Evolutionary conservation across 2,113 vertebrate species (phyloP).

Genomic region (Datnioides undecimradiatus): DNA sequence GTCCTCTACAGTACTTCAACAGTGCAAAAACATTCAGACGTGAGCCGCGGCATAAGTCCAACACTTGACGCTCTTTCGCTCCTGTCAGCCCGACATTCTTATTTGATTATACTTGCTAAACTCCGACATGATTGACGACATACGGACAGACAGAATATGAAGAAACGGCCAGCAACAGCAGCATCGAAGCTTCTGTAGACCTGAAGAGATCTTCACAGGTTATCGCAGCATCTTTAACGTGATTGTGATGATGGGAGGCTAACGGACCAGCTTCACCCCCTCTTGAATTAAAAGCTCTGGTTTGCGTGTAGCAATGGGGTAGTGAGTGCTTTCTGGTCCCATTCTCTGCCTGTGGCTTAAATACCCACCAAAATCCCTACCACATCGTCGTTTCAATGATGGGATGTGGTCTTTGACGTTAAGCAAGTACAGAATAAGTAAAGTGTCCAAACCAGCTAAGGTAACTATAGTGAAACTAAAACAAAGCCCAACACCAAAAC

Average conservation of each 20-base stretch:
- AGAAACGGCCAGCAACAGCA: constrained; percentile 23
- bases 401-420: constrained; percentile 25
- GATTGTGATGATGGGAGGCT: constrained; percentile 32
- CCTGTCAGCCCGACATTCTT: constrained; percentile 68
- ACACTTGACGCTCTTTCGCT: constrained; percentile 37
- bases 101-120: constrained; percentile 60
- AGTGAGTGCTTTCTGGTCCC: constrained; percentile 18
- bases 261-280: neutral
- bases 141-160: constrained; percentile 26
- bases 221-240: constrained; percentile 40
- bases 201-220: constrained; percentile 37
- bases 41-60: constrained; percentile 21
- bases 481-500: constrained; percentile 20
- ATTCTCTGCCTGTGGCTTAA: neutral
- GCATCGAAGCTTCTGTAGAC: constrained; percentile 23
- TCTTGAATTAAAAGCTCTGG: constrained; percentile 35
- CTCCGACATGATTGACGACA: constrained; percentile 34
- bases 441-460: constrained; percentile 47
- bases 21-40: constrained; percentile 74
- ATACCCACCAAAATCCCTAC: neutral
- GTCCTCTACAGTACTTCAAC: constrained; percentile 77
- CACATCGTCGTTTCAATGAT: neutral
- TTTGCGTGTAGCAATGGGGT: neutral
- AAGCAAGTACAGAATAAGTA: constrained; percentile 44
- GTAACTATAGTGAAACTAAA: constrained; percentile 8